Evolutionary conservation across 2,888 invertebrate genomes (phyloP).

Genomic region (Campopleginae sp.): DNA sequence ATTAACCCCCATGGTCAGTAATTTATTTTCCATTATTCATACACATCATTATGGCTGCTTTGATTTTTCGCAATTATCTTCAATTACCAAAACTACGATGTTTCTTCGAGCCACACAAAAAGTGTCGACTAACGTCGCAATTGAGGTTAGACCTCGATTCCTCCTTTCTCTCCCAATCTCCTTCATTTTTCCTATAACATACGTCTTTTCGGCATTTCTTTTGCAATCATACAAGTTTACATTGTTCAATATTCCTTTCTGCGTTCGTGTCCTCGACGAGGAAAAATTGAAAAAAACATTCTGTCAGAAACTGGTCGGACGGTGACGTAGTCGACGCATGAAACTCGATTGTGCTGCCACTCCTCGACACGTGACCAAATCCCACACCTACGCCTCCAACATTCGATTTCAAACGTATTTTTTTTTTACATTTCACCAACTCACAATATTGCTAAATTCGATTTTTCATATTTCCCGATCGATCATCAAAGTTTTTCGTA

Average conservation of each 20-base stretch:
- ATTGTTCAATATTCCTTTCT: not conserved
- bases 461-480: not conserved
- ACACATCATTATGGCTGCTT: not conserved
- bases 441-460: not conserved
- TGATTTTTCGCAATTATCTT: not conserved
- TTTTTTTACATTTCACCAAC: not conserved
- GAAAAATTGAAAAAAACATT: slow-evolving; percentile 51
- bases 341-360: slow-evolving; percentile 70
- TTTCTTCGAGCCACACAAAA: not conserved
- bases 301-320: slow-evolving; percentile 69
- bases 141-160: slow-evolving; percentile 52
- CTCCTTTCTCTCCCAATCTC: not conserved
- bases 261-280: not conserved
- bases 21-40: not conserved
- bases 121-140: slow-evolving; percentile 58
- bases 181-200: not conserved
- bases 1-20: slow-evolving; percentile 63
- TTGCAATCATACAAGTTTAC: not conserved
- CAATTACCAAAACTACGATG: slow-evolving; percentile 2
- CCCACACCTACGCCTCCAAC: not conserved
- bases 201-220: not conserved
- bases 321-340: slow-evolving; percentile 74
- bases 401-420: not conserved
- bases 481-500: not conserved
- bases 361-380: slow-evolving; percentile 55